phyloP scores from a whole-genome alignment of 2,113 vertebrate genomes.

The Felis chaus region DNA sequence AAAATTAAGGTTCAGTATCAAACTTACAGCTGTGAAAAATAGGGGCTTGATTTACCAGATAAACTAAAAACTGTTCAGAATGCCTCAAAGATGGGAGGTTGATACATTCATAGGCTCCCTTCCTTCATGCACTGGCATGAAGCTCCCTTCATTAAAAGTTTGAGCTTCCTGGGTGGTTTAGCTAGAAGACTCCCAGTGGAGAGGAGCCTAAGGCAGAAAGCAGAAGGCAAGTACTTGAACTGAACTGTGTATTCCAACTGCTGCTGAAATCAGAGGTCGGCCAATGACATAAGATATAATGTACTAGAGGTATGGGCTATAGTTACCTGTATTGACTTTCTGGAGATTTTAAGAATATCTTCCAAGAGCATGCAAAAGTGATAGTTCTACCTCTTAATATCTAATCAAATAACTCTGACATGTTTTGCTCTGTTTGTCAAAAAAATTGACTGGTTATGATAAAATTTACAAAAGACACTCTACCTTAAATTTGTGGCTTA shows the following conservation, averaged over 20 bases:
- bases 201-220: background rate
- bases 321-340: background rate
- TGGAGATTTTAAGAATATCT: background rate
- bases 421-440: background rate
- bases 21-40: background rate
- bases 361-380: background rate
- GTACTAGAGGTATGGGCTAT: background rate
- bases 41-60: background rate
- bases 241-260: background rate
- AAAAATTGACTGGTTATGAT: conserved; percentile 1
- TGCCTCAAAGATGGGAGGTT: background rate
- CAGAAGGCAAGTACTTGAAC: background rate
- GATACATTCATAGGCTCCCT: background rate
- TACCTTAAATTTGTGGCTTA: background rate
- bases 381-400: background rate
- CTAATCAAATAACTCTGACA: background rate
- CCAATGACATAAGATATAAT: background rate
- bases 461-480: conserved; percentile 32
- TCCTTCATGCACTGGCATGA: background rate
- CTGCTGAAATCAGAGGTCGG: background rate
- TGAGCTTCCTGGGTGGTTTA: background rate
- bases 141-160: background rate
- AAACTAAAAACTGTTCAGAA: background rate
- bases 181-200: background rate
- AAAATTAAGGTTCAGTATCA: background rate